phyloP scores from a whole-genome alignment of 2,113 vertebrate species.

The mouse (Mus musculus) region DNA sequence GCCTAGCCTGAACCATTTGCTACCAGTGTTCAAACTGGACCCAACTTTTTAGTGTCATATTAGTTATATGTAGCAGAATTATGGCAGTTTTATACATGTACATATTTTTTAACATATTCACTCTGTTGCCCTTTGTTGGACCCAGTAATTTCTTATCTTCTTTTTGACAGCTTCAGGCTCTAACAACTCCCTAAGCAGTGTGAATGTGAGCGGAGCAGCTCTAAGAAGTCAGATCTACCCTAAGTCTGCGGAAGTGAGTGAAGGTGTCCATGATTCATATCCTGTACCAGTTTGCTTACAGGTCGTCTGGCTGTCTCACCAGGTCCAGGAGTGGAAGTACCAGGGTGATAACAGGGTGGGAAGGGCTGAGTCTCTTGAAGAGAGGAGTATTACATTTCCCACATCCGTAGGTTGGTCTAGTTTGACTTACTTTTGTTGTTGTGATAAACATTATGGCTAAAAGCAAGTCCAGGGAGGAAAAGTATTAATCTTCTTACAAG shows the following conservation, averaged over 20 bases:
- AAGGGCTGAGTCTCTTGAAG: background rate
- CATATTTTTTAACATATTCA: background rate
- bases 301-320: background rate
- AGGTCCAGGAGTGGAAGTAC: background rate
- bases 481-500: background rate
- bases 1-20: slow-evolving; percentile 95
- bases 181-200: slow-evolving; percentile 92
- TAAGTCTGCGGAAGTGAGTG: background rate
- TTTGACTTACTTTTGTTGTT: background rate
- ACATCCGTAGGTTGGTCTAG: background rate
- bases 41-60: slow-evolving; percentile 60
- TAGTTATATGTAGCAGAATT: background rate
- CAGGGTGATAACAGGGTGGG: background rate
- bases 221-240: slow-evolving; percentile 84
- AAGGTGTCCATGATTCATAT: background rate
- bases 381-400: background rate
- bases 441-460: background rate
- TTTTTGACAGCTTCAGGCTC: slow-evolving; percentile 87
- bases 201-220: slow-evolving; percentile 93
- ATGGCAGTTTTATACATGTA: background rate
- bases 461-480: background rate
- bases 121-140: background rate
- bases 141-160: slow-evolving; percentile 84
- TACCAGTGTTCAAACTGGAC: slow-evolving; percentile 92
- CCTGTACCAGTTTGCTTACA: background rate